phyloP scores from a whole-genome alignment of 2,113 vertebrate species.

The Colius striatus region DNA sequence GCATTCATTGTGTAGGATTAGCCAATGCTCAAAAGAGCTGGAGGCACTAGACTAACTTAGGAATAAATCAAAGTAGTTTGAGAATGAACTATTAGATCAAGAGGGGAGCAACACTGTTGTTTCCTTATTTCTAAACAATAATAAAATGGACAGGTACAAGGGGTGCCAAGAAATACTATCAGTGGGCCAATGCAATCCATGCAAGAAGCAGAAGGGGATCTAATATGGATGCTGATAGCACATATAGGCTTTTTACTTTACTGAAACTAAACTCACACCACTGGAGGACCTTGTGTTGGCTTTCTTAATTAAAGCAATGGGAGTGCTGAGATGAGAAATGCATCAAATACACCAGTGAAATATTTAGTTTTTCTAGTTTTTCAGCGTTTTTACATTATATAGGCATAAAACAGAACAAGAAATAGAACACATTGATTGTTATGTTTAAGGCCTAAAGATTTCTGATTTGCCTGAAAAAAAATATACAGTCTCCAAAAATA shows the following conservation, averaged over 20 bases:
- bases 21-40: background rate
- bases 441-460: background rate
- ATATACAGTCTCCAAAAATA: background rate
- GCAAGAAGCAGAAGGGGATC: background rate
- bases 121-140: background rate
- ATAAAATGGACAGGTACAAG: background rate
- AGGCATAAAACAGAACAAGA: background rate
- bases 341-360: fast-evolving
- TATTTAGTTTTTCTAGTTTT: background rate
- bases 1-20: background rate
- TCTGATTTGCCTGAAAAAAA: background rate
- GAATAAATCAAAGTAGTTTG: background rate
- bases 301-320: background rate
- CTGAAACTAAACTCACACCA: background rate
- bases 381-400: background rate
- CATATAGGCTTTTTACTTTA: background rate
- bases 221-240: too few species aligned
- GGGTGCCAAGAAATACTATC: background rate
- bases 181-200: background rate
- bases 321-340: background rate
- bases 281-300: background rate
- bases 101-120: background rate
- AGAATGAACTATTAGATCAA: background rate
- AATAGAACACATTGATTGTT: background rate
- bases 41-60: background rate